phyloP scores from a whole-genome alignment of 2,888 invertebrate species.

The Orthosia incerta region DNA sequence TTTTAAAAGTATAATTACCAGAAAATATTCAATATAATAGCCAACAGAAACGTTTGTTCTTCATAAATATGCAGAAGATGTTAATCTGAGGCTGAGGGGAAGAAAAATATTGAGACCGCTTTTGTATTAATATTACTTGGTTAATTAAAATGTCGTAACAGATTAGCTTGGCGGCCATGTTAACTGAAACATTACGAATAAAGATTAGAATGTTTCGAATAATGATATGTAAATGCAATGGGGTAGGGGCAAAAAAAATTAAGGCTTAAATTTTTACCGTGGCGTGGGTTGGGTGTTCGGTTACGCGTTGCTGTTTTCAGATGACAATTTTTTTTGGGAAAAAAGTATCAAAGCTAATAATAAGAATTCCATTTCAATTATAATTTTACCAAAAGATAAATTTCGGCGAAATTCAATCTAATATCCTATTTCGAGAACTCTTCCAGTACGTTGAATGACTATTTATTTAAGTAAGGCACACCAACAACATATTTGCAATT shows the following conservation, averaged over 20 bases:
- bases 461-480: too few relatives aligned
- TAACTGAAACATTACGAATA: constrained; percentile 33
- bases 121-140: constrained; percentile 67
- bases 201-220: constrained; percentile 40
- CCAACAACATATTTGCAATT: too few relatives aligned
- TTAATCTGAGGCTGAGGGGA: constrained; percentile 69
- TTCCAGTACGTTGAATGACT: neutral
- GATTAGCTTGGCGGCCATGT: constrained; percentile 48
- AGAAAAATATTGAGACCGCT: constrained; percentile 72
- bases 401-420: too few relatives aligned
- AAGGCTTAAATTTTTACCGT: neutral
- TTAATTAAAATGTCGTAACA: constrained; percentile 63
- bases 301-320: neutral
- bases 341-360: neutral
- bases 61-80: constrained; percentile 80
- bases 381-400: too few relatives aligned
- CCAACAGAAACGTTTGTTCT: constrained; percentile 59
- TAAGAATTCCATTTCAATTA: neutral
- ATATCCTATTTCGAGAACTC: neutral
- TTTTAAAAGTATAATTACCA: constrained; percentile 67
- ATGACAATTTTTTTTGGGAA: neutral
- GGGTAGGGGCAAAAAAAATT: neutral
- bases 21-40: constrained; percentile 61
- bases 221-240: constrained; percentile 27
- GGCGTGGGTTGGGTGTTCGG: neutral